Evolutionary conservation across 2,888 invertebrate species (phyloP), one percentile per base, ranked within the genome.

Genomic region (Leptogaster cylindrica): DNA sequence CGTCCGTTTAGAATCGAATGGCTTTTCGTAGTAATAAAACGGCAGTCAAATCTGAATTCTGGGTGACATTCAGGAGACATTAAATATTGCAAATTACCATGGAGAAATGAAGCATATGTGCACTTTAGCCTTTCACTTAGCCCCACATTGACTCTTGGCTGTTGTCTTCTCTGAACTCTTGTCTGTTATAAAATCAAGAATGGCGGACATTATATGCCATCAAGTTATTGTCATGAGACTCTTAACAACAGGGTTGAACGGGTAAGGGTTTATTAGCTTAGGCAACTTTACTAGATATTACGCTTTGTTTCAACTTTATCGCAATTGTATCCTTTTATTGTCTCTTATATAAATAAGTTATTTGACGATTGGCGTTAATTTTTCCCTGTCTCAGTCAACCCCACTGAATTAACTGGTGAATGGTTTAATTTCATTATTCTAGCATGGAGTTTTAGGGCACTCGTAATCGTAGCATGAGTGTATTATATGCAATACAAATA

Each of bases 1-100:
- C 33, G 25, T 65, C 39, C 46, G 65, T 50, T 65, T 50, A 65
- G 65, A 65, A 65, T 48, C 27, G 65, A 65, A 65, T 65, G 65
- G 52, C 51, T 50, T 65, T 65, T 51, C 39, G 50, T 51, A 41
- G 51, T 65, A 51, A 25, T 65, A 65, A 65, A 65, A 51, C 16
- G 65, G 41, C 65, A 65, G 51, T 51, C 65, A 65, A 50, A 65
- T 65, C 48, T 51, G 52, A 50, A 65, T 39, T 51, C 65, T 25
- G 65, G 33, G 51, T 65, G 65, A 65, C 52, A 51, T 65, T 52
- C 51, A 51, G 52, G 51, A 51, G 65, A 65, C 51, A 65, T 65
- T 65, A 51, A 65, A 65, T 65, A 65, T 65, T 50, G 52, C 65
- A 65, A 65, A 65, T 65, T 65, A 65, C 51, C 51, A 51, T 41